These are phyloP conservation scores for Caenorhabditis imperialis DNA, from an alignment of 2,888 invertebrate species.

Conservation along the genomic window DNA sequence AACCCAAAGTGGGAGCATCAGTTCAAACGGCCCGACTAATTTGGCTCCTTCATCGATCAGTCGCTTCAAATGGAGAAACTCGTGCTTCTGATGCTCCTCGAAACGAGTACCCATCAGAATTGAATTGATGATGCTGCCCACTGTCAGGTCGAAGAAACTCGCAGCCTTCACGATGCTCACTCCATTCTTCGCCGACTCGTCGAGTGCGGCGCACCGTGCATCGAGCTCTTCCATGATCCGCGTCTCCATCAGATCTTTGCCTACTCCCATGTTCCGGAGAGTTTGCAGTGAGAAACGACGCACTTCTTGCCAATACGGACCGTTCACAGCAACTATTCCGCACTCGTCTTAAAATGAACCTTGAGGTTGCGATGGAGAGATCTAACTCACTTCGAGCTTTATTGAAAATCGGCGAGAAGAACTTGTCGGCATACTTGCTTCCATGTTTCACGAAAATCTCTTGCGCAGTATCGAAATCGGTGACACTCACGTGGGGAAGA, in stretches of 20 bases:
- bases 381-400: background rate
- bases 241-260: slow-evolving; percentile 42
- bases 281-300: slow-evolving; percentile 30
- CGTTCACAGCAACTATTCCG: slow-evolving; percentile 22
- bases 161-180: background rate
- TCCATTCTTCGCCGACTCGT: slow-evolving; percentile 2
- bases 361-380: too few species aligned
- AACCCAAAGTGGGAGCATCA: slow-evolving; percentile 1
- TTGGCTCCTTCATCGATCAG: slow-evolving; percentile 1
- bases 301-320: slow-evolving; percentile 27
- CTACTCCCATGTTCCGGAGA: slow-evolving; percentile 43
- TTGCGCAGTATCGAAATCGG: slow-evolving; percentile 5
- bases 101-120: slow-evolving; percentile 9
- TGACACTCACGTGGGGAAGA: slow-evolving; percentile 1
- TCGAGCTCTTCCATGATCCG: slow-evolving; percentile 34
- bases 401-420: background rate
- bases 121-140: slow-evolving; percentile 38
- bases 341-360: slow-evolving; percentile 13
- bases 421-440: background rate
- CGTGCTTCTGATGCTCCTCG: background rate
- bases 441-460: slow-evolving; percentile 1
- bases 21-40: background rate
- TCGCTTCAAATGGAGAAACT: slow-evolving; percentile 1
- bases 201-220: slow-evolving; percentile 6
- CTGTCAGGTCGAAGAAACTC: slow-evolving; percentile 18